Evolutionary conservation across 2,113 vertebrate species (phyloP).

Genomic region (Periophthalmus modestus): DNA sequence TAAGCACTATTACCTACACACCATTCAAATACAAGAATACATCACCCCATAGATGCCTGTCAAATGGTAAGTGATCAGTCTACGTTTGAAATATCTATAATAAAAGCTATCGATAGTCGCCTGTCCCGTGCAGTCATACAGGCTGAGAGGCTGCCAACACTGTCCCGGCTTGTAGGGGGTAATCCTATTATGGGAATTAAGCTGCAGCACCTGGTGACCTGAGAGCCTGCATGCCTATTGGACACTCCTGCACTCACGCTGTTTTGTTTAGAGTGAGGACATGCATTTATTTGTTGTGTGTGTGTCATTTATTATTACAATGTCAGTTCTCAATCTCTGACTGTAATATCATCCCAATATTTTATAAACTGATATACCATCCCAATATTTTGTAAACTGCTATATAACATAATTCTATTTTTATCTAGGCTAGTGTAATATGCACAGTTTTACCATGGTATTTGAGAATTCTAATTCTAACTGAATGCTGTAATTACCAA

Average conservation of each 20-base stretch:
- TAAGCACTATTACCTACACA: slow-evolving; percentile 8
- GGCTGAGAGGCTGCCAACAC: slow-evolving; percentile 39
- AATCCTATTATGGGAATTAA: slow-evolving; percentile 73
- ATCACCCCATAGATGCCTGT: slow-evolving; percentile 49
- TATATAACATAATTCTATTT: too few relatives aligned
- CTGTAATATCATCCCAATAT: too few relatives aligned
- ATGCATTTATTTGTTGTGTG: neutral
- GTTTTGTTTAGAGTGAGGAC: slow-evolving; percentile 27
- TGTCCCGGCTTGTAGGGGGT: slow-evolving; percentile 55
- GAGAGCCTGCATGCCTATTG: slow-evolving; percentile 25
- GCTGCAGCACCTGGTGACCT: slow-evolving; percentile 47
- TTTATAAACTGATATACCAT: too few relatives aligned
- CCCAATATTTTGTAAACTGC: too few relatives aligned
- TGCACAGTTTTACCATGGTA: too few relatives aligned
- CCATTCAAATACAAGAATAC: slow-evolving; percentile 11
- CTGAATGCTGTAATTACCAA: too few relatives aligned
- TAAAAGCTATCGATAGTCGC: slow-evolving; percentile 1
- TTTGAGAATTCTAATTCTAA: too few relatives aligned
- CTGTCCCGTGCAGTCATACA: slow-evolving; percentile 19
- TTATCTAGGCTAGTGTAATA: too few relatives aligned
- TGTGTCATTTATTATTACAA: neutral
- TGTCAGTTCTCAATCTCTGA: too few relatives aligned
- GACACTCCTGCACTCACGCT: slow-evolving; percentile 10
- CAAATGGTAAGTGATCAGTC: slow-evolving; percentile 8
- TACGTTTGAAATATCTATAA: slow-evolving; percentile 1